phyloP scores from a whole-genome alignment of 2,888 invertebrate genomes.

The Omphaloscelis lunosa region DNA sequence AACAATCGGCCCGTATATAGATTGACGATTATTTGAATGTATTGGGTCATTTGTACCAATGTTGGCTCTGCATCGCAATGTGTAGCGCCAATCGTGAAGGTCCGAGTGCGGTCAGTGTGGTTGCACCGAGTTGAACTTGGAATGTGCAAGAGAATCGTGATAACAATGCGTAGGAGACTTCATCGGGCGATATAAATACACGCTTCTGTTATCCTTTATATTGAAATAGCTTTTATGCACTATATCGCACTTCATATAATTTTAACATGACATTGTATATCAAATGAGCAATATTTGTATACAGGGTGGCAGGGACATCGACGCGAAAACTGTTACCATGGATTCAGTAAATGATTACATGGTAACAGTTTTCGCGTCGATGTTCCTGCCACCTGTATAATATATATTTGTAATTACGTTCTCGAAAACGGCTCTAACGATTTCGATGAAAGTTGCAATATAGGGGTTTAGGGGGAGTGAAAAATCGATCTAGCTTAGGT shows the following conservation, averaged over 20 bases:
- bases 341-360: too few species aligned
- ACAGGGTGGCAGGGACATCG: too few species aligned
- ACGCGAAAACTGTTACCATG: too few species aligned
- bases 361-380: too few species aligned
- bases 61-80: neutral
- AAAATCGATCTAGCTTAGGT: too few species aligned
- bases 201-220: neutral
- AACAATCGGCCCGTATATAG: too few species aligned
- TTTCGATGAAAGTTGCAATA: too few species aligned
- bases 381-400: too few species aligned
- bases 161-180: conserved; percentile 18
- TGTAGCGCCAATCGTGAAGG: neutral
- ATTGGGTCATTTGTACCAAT: neutral
- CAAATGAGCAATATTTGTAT: too few species aligned
- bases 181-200: neutral
- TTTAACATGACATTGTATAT: neutral
- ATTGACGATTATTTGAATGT: neutral
- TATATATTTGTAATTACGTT: too few species aligned
- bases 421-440: too few species aligned
- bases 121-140: conserved; percentile 13
- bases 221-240: neutral
- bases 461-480: too few species aligned
- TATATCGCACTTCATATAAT: neutral
- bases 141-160: neutral
- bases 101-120: neutral